Evolutionary conservation across 2,797 vertebrate genomes (phyloP), one percentile per base, ranked within the genome.

Genomic region (Xiphorhynchus erythropygius): DNA sequence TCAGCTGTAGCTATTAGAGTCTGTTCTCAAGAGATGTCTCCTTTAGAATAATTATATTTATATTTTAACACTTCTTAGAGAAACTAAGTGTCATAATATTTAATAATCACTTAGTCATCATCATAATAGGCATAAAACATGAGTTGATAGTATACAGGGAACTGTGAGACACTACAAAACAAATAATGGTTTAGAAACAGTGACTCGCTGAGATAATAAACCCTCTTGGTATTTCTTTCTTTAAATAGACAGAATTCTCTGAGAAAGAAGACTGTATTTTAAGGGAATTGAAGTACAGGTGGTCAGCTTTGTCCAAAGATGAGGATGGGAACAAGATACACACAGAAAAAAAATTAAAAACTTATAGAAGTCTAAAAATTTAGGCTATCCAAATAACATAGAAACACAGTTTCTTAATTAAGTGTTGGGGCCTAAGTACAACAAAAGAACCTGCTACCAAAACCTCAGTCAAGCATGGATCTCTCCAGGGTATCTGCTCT

Each of bases 11-110:
- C 23, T 90, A 30, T 65, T 56, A 75, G 60, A 75, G 24, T 16
- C 8, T 89, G 27, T 68, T 71, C 70, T 89, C 64, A 68, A 57
- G 46, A 18, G 7, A 46, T 22, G 4, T 23, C 35, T 92, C 32
- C 30, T 83, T 75, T 1, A 6, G 46, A 77, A 89, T 73, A 5
- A 69, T 35, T 90, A 8, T 80, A 75, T 94, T 91, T 91, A 32
- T 75, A 46, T 69, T 89, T 91, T 69, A 80, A 23, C 27, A 35
- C 30, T 60, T 89, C 63, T 87, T 67, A 75, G 32, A 74, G 75
- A 94, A 94, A 35, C 28, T 5, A 79, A 57, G 37, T 91, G 53
- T 95, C 74, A 74, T 52, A 94, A 91, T 89, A 93, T 93, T 94
- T 92, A 91, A 87, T 64, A 84, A 86, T 93, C 59, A 44, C 41